Conservation (phyloP, 2,797 vertebrate species). For the Philypnodon macrostomus region DNA sequence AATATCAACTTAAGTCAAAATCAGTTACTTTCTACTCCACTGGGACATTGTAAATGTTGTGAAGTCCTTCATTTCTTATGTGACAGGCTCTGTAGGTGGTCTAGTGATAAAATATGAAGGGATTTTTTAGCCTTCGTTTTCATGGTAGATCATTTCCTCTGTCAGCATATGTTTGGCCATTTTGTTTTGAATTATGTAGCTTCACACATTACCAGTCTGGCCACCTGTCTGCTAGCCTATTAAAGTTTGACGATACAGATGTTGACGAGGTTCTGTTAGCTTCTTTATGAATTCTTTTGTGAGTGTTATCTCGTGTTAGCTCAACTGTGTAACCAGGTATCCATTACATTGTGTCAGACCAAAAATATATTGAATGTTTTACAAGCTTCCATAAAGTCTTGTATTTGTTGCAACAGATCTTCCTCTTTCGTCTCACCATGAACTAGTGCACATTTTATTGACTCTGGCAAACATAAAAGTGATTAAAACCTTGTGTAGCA, state of each 20-base stretch:
- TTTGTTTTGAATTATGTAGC: conserved; percentile 62
- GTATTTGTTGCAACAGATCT: neutral
- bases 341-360: conserved; percentile 28
- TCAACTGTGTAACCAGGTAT: conserved; percentile 20
- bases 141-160: conserved; percentile 33
- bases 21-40: neutral
- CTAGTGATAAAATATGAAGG: neutral
- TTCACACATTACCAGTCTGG: conserved; percentile 66
- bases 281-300: conserved; percentile 36
- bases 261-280: conserved; percentile 50
- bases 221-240: conserved; percentile 61
- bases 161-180: conserved; percentile 48
- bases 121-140: conserved; percentile 20
- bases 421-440: neutral
- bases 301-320: conserved; percentile 13
- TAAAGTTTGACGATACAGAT: conserved; percentile 74
- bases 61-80: conserved; percentile 4
- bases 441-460: conserved; percentile 8
- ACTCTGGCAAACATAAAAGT: neutral
- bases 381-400: conserved; percentile 14
- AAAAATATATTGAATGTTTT: conserved; percentile 29
- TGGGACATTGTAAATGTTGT: conserved; percentile 5
- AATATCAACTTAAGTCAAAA: conserved; percentile 1
- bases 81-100: neutral
- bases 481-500: neutral